phyloP scores from a whole-genome alignment of 2,888 invertebrate species.

The Tetanocera ferruginea region DNA sequence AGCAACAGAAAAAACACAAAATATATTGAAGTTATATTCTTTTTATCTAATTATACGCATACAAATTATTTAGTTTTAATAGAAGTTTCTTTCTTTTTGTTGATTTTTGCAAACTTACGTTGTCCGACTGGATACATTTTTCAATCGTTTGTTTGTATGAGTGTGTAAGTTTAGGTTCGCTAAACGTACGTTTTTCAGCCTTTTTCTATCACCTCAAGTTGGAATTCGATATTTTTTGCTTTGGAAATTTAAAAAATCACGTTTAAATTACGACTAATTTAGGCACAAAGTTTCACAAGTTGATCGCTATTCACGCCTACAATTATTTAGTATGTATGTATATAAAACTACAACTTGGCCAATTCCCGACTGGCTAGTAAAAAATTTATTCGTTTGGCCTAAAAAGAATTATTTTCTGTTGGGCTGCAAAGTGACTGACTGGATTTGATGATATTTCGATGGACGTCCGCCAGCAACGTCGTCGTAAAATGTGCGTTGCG shows the following conservation, averaged over 20 bases:
- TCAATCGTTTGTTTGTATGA: constrained; percentile 50
- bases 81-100: background rate
- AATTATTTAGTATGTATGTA: background rate
- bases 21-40: background rate
- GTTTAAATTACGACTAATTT: constrained; percentile 41
- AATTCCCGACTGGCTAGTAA: constrained; percentile 24
- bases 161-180: constrained; percentile 20
- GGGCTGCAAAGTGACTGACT: constrained; percentile 14
- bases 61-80: background rate
- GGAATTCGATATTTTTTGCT: constrained; percentile 52
- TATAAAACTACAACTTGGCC: constrained; percentile 1
- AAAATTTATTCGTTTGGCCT: constrained; percentile 25
- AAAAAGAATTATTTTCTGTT: constrained; percentile 57
- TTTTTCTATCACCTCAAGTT: constrained; percentile 67
- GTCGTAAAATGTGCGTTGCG: constrained; percentile 41
- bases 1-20: background rate
- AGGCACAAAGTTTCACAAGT: constrained; percentile 59
- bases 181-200: constrained; percentile 58
- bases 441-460: constrained; percentile 40
- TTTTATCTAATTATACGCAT: background rate
- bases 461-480: constrained; percentile 38
- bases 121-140: constrained; percentile 79
- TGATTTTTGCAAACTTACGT: constrained; percentile 72
- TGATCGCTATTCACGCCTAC: constrained; percentile 21
- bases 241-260: constrained; percentile 26